Percentiles rank a stretch among this genome's conserved stretches.
These are phyloP conservation scores for Piscicola geometra DNA, from an alignment of 2,888 invertebrate species.

Conservation along the genomic window DNA sequence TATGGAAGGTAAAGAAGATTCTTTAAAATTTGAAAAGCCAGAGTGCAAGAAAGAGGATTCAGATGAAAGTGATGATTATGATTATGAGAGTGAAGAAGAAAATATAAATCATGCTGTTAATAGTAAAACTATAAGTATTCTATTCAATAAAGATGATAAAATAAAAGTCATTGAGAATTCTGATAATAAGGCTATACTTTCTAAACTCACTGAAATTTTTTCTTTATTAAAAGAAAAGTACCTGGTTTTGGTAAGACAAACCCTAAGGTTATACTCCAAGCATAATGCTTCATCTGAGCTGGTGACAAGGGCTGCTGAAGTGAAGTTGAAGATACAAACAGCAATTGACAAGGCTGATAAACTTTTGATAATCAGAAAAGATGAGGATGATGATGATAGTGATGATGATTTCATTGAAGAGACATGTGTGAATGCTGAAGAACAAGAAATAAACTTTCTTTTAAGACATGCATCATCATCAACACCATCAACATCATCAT, in stretches of 20 bases:
- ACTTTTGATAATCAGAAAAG: background rate
- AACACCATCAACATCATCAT: background rate
- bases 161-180: slow-evolving; percentile 9
- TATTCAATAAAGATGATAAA: background rate
- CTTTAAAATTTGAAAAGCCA: background rate
- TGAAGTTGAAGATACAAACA: slow-evolving; percentile 14
- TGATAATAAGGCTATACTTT: slow-evolving; percentile 14
- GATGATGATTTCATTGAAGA: slow-evolving; percentile 25
- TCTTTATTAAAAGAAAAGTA: background rate
- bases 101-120: too few relatives aligned
- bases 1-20: background rate
- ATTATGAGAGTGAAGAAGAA: too few relatives aligned
- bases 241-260: background rate
- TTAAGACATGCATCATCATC: background rate
- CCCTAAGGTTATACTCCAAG: background rate
- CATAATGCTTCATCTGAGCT: background rate
- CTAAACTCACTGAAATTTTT: background rate
- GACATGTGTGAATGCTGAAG: background rate
- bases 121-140: too few relatives aligned
- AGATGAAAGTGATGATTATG: background rate
- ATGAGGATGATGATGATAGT: slow-evolving; percentile 21
- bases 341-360: slow-evolving; percentile 14
- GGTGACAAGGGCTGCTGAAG: background rate
- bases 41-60: too few relatives aligned
- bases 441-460: background rate